A percentile compares a stretch with the other conserved stretches of the same genome.
These are phyloP conservation scores for Diabrotica undecimpunctata DNA, from an alignment of 1,140 invertebrate genomes.

Conservation along the genomic window DNA sequence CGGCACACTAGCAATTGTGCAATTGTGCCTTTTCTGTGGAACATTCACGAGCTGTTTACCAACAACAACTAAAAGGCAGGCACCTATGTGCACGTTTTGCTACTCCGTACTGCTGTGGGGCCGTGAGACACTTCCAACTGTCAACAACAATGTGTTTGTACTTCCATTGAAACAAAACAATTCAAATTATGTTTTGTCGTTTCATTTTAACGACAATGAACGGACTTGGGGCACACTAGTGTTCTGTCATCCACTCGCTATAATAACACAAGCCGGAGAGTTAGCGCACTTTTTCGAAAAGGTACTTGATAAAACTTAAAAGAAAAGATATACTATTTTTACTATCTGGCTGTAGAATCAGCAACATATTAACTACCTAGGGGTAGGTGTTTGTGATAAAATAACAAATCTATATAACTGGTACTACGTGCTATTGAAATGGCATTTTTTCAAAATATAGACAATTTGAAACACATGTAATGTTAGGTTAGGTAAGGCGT, in stretches of 20 bases:
- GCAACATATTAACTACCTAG: too few species aligned
- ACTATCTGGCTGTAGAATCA: too few species aligned
- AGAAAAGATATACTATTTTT: too few species aligned
- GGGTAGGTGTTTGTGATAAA: too few species aligned
- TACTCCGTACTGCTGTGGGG: constrained; percentile 22
- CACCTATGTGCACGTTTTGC: constrained; percentile 38
- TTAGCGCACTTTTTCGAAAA: neutral
- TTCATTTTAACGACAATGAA: constrained; percentile 15
- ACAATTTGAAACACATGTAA: too few species aligned
- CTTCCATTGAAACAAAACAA: constrained; percentile 9
- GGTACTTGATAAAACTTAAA: neutral
- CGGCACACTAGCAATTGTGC: constrained; percentile 35
- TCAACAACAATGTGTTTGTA: constrained; percentile 8
- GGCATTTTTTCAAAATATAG: too few species aligned
- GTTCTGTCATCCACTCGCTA: constrained; percentile 21
- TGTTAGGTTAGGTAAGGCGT: too few species aligned
- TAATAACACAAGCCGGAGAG: constrained; percentile 5
- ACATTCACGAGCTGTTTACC: constrained; percentile 43
- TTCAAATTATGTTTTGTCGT: constrained; percentile 10
- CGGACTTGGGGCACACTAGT: constrained; percentile 17
- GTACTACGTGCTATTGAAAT: too few species aligned
- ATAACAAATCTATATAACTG: too few species aligned
- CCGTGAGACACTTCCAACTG: constrained; percentile 9
- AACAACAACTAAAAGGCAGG: constrained; percentile 44
- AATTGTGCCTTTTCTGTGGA: constrained; percentile 43